phyloP scores from a whole-genome alignment of 2,888 invertebrate species.

The Tachina fera region DNA sequence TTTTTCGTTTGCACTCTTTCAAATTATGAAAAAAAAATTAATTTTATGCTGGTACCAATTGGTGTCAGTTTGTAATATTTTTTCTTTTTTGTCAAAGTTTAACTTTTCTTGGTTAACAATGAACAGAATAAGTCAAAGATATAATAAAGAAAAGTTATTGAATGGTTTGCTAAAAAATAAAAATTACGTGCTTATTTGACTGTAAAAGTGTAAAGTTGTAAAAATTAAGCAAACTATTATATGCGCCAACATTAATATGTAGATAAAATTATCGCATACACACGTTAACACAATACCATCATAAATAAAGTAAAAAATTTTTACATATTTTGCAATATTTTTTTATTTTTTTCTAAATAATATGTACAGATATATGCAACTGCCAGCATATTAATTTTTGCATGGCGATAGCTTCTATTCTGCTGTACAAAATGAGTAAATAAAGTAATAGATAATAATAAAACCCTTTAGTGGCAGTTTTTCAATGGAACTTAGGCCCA shows the following conservation, averaged over 20 bases:
- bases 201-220: conserved; percentile 54
- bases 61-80: conserved; percentile 70
- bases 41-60: conserved; percentile 69
- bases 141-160: conserved; percentile 31
- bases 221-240: conserved; percentile 19
- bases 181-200: conserved; percentile 55
- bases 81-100: conserved; percentile 3
- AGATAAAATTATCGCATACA: neutral
- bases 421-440: too few relatives aligned
- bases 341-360: neutral
- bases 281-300: neutral
- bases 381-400: too few relatives aligned
- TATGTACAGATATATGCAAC: too few relatives aligned
- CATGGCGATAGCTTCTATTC: too few relatives aligned
- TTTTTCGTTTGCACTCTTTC: conserved; percentile 62
- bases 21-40: conserved; percentile 51
- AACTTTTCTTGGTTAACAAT: conserved; percentile 24
- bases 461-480: too few relatives aligned
- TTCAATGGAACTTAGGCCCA: too few relatives aligned
- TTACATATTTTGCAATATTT: neutral
- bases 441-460: too few relatives aligned
- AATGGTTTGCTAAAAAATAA: conserved; percentile 44
- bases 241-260: neutral
- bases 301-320: conserved; percentile 5
- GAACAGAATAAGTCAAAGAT: conserved; percentile 22